These are phyloP conservation scores for Halichoeres trimaculatus DNA, from an alignment of 2,113 vertebrate genomes.

Conservation along the genomic window DNA sequence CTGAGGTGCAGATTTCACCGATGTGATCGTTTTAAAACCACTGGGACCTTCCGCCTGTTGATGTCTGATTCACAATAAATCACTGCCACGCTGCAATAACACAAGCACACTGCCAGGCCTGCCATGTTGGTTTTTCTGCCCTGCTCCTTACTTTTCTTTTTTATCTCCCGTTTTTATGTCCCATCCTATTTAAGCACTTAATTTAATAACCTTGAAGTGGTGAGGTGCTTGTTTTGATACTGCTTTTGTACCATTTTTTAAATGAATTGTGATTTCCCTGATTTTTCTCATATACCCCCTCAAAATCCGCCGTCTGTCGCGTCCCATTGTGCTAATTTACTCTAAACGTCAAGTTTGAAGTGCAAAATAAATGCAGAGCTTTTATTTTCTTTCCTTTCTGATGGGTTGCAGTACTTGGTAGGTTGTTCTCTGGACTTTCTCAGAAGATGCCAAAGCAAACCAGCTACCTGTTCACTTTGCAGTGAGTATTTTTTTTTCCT, in stretches of 20 bases:
- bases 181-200: conserved; percentile 63
- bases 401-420: conserved; percentile 19
- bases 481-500: conserved; percentile 49
- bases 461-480: conserved; percentile 62
- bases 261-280: conserved; percentile 1
- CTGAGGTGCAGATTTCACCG: conserved; percentile 3
- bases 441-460: conserved; percentile 66
- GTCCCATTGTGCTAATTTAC: conserved; percentile 8
- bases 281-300: background rate
- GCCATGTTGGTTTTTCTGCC: conserved; percentile 11
- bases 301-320: background rate
- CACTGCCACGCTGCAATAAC: conserved; percentile 16
- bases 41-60: conserved; percentile 53
- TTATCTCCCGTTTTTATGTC: background rate
- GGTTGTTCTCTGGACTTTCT: background rate
- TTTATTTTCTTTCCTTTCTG: background rate
- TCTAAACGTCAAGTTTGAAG: background rate
- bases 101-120: conserved; percentile 18
- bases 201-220: conserved; percentile 47
- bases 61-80: background rate
- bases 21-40: conserved; percentile 45
- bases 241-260: background rate
- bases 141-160: conserved; percentile 7
- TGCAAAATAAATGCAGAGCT: background rate
- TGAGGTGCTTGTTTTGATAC: conserved; percentile 49